phyloP scores from a whole-genome alignment of 2,113 vertebrate genomes.

The Hippocampus guttulatus region DNA sequence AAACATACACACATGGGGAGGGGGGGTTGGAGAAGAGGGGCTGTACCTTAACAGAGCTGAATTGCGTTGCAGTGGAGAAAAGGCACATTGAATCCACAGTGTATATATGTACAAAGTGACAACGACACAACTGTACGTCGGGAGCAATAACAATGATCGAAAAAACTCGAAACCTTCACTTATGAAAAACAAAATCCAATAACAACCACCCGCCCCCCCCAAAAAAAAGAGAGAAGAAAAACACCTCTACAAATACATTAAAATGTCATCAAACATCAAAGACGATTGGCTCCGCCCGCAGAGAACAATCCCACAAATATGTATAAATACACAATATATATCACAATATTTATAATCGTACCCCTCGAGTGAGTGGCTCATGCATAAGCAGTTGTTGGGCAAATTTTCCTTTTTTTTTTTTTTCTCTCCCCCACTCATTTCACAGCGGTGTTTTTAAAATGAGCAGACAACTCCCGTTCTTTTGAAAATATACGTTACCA shows the following conservation, averaged over 20 bases:
- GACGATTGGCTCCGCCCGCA: conserved; percentile 93
- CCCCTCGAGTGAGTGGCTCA: conserved; percentile 56
- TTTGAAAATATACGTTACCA: conserved; percentile 80
- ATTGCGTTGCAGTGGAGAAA: conserved; percentile 72
- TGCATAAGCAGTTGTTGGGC: conserved; percentile 61
- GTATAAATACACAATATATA: conserved; percentile 78
- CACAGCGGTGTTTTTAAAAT: conserved; percentile 74
- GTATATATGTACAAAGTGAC: conserved; percentile 73
- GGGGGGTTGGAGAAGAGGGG: conserved; percentile 53
- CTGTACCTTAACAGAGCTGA: conserved; percentile 69
- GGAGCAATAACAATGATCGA: conserved; percentile 71
- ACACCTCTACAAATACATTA: conserved; percentile 88
- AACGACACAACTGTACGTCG: conserved; percentile 69
- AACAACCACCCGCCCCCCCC: not conserved
- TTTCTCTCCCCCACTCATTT: conserved; percentile 31
- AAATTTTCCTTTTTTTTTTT: conserved; percentile 60
- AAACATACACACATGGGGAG: conserved; percentile 23
- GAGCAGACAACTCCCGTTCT: conserved; percentile 72
- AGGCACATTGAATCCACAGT: conserved; percentile 91
- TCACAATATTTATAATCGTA: conserved; percentile 81
- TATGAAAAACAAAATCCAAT: conserved; percentile 71
- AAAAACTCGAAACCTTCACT: conserved; percentile 93
- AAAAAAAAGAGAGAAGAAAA: conserved; percentile 50
- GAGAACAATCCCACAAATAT: conserved; percentile 86
- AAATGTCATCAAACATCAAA: conserved; percentile 88